A percentile compares a stretch with the other conserved stretches of the same genome.
Evolutionary conservation across 2,113 vertebrate genomes (phyloP).

Genomic region (Leptodactylus fuscus): DNA sequence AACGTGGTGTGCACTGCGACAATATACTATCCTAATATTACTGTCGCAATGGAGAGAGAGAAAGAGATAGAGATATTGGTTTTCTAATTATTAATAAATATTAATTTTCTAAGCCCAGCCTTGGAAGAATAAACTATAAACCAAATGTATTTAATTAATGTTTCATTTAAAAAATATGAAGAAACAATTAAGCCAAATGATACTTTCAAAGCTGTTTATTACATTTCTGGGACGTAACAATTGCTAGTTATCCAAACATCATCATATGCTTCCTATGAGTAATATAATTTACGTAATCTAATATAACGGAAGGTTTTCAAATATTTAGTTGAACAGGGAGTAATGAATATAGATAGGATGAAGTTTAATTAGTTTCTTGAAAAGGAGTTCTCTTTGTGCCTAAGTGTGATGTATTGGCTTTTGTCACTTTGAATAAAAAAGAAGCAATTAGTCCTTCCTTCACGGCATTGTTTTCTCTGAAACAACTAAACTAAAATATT

Average conservation of each 20-base stretch:
- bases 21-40: background rate
- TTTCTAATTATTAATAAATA: constrained; percentile 59
- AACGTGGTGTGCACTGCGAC: too few relatives aligned
- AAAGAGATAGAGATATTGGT: background rate
- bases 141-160: constrained; percentile 74
- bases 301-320: constrained; percentile 79
- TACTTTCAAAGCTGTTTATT: constrained; percentile 69
- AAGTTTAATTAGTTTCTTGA: constrained; percentile 84
- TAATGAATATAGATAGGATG: constrained; percentile 81
- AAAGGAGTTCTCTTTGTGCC: constrained; percentile 74
- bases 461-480: constrained; percentile 77
- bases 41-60: background rate
- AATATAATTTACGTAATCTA: constrained; percentile 80
- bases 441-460: constrained; percentile 77
- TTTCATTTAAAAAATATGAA: constrained; percentile 75
- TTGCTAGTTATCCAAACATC: constrained; percentile 61
- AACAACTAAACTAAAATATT: constrained; percentile 72
- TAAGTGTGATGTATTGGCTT: constrained; percentile 82
- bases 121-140: constrained; percentile 66
- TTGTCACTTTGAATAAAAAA: constrained; percentile 82
- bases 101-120: constrained; percentile 43
- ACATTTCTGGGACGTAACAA: constrained; percentile 71
- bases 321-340: constrained; percentile 80
- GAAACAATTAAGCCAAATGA: constrained; percentile 78
- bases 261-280: constrained; percentile 73